Base-by-base conservation (phyloP, 2,888 invertebrate species). In the Paralinhomoeus sp. region DNA sequence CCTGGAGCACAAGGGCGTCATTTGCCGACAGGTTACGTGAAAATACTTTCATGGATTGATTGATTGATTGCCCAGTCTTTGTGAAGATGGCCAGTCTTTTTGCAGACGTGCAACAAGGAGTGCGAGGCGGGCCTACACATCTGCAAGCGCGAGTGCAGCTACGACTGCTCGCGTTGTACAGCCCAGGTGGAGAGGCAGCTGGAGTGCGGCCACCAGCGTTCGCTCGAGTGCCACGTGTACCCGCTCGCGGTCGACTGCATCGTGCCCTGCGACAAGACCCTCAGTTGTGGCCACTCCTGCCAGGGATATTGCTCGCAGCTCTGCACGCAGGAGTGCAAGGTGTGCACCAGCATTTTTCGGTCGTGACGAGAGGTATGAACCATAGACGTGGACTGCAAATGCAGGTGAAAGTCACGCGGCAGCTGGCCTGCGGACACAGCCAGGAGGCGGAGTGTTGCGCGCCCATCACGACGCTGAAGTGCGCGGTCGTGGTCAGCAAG, bases 251-350 rank as follows among this genome's bases (percentile, higher is more conserved):
- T 52, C 33, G 42, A 23, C 2, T 65, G 64, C 47, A 24, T 22
- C n/a, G 47, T 44, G 12, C 45, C 36, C 13, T 57, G 61, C 34
- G 22, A 46, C 20, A 48, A 42, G 27, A 42, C 41, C 18, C 50
- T 75, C 70, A 51, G 66, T 64, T 45, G 60, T 64, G 22, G 61
- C 54, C 75, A 75, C 53, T 53, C 54, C 2, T 74, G 74, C 49
- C 64, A 64, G 0, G 63, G 70, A 47, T 54, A 51, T 34, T 76
- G 76, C 53, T 63, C 57, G 23, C 51, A 60, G 22, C 50, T 55
- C 5, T 20, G 41, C 31, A 40, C 40, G 24, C 45, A 54, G 22
- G 42, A 51, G 3, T 57, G 57, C 40, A 41, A 40, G 20, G 27
- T 27, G 5, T 5, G 27, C 27, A 9, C 7, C 27, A 5, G 7